Percentiles rank a stretch among this genome's conserved stretches.
Conservation (phyloP, 2,888 invertebrate species). For the Altica lythri region DNA sequence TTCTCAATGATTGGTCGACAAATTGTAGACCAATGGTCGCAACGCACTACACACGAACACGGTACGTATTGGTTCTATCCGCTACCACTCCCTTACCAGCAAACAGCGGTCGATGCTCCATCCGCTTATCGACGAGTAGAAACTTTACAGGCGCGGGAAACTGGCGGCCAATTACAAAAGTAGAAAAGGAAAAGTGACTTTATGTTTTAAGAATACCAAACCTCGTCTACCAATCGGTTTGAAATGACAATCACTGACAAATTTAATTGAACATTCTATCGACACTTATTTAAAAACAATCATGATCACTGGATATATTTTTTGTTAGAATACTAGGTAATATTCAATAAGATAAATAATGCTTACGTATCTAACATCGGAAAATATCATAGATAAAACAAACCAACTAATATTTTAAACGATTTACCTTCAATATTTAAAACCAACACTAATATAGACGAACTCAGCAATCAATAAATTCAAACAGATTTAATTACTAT, state of each 20-base stretch:
- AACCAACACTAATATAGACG: too few species aligned
- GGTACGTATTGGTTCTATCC: conserved; percentile 74
- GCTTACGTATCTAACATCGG: too few species aligned
- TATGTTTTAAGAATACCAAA: conserved; percentile 25
- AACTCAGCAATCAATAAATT: too few species aligned
- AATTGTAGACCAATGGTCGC: conserved; percentile 85
- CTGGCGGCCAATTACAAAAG: conserved; percentile 55
- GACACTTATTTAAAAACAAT: too few species aligned
- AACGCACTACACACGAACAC: conserved; percentile 69
- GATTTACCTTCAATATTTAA: too few species aligned
- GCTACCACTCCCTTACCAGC: conserved; percentile 67
- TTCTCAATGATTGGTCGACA: conserved; percentile 89
- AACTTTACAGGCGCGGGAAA: conserved; percentile 54
- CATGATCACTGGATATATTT: too few species aligned
- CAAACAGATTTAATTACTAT: too few species aligned
- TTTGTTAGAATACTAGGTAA: too few species aligned
- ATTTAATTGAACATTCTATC: neutral
- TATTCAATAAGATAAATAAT: too few species aligned
- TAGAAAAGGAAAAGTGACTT: conserved; percentile 50
- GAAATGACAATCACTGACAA: neutral
- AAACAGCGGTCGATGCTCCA: conserved; percentile 55
- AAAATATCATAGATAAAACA: too few species aligned
- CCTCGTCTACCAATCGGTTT: conserved; percentile 16
- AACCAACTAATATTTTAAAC: too few species aligned
- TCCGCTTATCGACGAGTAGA: conserved; percentile 52